Evolutionary conservation across 2,888 invertebrate species (phyloP), one percentile per base, ranked within the genome.

Genomic region (Ephialtes manifestator): DNA sequence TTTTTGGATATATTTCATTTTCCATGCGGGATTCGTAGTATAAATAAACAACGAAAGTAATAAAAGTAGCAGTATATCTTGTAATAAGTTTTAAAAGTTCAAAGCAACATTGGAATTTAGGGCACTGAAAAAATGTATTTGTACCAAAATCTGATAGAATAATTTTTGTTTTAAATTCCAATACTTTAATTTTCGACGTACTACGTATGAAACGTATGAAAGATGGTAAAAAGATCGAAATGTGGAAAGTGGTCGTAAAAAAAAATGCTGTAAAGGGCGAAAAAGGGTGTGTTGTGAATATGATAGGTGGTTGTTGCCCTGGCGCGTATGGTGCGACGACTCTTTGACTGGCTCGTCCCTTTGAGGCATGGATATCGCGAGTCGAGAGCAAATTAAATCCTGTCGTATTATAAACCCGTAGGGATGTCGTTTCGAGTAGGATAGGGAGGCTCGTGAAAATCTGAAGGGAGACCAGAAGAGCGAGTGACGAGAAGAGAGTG

Each of bases 381-480:
- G 60, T 18, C 15, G 51, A 60, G 20, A 43, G 72, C 53, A 77
- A 82, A 82, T 82, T 71, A 55, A 77, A 77, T 82, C 60, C 71
- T 63, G 58, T 58, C 28, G 13, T 58, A 63, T 58, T 51, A 39
- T 39, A 28, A 75, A 55, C n/a, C 65, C 15, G 46, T 2, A 8
- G 39, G 35, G 35, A 63, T n/a, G 35, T 10, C 18, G 10, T 10
- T 28, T 13, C 58, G 58, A 28, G 58, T 28, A 31, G 48, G 24
- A 24, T 48, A 24, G 48, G 31, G n/a, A 51, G n/a, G 51, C 46
- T 46, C 46, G 11, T 7, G 51, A 51, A 53, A 35, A 71, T 71
- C 20, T 15, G 20, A 53, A n/a, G 68, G 48, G 35, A 39, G 20
- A 10, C 31, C 35, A 20, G 39, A 35, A 55, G 24, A 55, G 39